Percentiles rank a stretch among this genome's conserved stretches.
Conservation (phyloP, 1,140 invertebrate species). For the Aphaenogaster floridana region DNA sequence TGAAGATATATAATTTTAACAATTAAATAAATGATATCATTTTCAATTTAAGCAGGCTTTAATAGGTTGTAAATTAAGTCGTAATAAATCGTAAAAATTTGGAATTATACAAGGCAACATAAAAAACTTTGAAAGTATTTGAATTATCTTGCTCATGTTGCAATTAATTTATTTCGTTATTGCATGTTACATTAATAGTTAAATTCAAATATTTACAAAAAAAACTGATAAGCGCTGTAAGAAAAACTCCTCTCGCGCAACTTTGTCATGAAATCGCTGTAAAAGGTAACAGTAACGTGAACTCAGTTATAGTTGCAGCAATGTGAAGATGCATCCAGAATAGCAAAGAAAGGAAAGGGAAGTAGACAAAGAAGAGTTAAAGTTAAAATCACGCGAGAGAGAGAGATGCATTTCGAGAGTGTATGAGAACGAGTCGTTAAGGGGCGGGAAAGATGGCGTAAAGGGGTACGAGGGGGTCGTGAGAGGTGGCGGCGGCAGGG, state of each 20-base stretch:
- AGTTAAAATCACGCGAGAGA: conserved; percentile 21
- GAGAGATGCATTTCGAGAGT: conserved; percentile 67
- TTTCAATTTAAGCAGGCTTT: background rate
- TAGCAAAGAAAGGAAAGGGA: conserved; percentile 49
- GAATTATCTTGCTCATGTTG: background rate
- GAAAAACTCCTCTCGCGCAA: background rate
- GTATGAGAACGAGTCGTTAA: conserved; percentile 69
- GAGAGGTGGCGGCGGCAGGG: conserved; percentile 65
- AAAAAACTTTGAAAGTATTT: background rate
- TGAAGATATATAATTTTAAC: background rate
- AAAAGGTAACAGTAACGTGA: conserved; percentile 39
- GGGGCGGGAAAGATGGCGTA: conserved; percentile 73
- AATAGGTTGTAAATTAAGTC: background rate
- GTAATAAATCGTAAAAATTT: background rate
- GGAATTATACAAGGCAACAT: background rate
- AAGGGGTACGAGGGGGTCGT: conserved; percentile 67
- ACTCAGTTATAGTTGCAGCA: conserved; percentile 50
- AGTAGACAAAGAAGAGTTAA: conserved; percentile 47
- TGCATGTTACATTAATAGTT: background rate
- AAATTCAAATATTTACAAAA: background rate
- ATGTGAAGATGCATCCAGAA: conserved; percentile 46
- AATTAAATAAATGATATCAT: background rate
- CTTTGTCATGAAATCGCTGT: conserved; percentile 24
- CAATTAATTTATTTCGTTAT: conserved; percentile 7
- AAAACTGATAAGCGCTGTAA: background rate